Base-by-base conservation (phyloP, 2,113 vertebrate species). In the Dasyurus viverrinus region DNA sequence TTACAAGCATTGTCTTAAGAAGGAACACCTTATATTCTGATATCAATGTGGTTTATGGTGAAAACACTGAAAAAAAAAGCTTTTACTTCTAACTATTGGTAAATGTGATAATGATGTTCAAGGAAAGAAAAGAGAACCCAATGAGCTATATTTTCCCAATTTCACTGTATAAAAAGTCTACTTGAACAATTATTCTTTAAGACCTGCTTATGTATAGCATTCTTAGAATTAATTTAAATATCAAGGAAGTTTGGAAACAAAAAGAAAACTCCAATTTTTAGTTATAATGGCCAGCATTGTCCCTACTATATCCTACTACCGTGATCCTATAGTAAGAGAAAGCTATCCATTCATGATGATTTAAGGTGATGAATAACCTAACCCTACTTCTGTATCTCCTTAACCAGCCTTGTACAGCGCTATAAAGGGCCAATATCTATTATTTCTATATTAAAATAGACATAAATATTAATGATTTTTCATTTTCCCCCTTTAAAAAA, bases 1-100 rank as follows among this genome's bases (percentile, higher is more conserved):
- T 97, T 97, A 94, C 92, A 97, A 84, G 68, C 57, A 96, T 84
- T 25, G 6, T 90, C 2, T 76, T 90, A 90, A 68, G 0, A 96
- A 96, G 89, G 47, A 27, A 91, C 12, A 92, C 2, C 1, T 46
- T 22, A 1, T 84, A 36, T 54, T 50, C 91, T 22, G 54, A 76
- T 91, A 48, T 91, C 94, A 95, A 91, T 94, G 42, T 84, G 16
- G 9, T 36, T 95, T 57, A 89, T 92, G 95, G 53, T 97, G 16
- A 53, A 96, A 97, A 90, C 24, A 90, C 8, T 54, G 16, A 5
- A 91, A 52, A 9, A 55, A 19, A 92, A 95, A 36, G 60, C 8
- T 93, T n/a, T 92, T 8, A 30, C 30, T 92, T 42, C 25, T 52
- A 95, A n/a, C 6, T 97, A 84, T 24, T 22, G 0, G 91, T 42